Base-by-base conservation (phyloP, 37 sponge, comb jelly and placozoan species). In the Beroe forskalii region DNA sequence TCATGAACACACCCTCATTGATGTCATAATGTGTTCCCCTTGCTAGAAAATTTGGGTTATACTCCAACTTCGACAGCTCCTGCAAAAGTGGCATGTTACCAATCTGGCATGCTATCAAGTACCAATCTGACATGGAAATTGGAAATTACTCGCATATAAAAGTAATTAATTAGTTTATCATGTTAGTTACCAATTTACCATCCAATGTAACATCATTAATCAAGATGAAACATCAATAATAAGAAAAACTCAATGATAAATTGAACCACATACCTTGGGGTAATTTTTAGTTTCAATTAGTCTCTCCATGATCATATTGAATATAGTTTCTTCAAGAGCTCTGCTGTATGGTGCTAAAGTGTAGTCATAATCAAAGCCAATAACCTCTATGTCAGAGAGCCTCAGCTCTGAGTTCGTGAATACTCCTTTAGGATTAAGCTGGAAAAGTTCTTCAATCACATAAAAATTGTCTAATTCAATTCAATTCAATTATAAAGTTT, bases 361-460 rank as follows among this genome's bases (percentile, higher is more conserved):
- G 93, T 94, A 99, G 93, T 99, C 99, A 72, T 94, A 96, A 80
- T 99, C 99, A 86, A 99, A 96, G 24, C 99, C 99, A 62, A 96
- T 96, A 39, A 95, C 95, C 28, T 95, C 91, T 0, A 95, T 94
- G 86, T 95, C 90, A 42, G 92, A 92, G 61, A 99, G 93, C 4
- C 94, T 91, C 35, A 99, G 80, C 66, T 96, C 95, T 38, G 75
- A 94, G 91, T 99, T 99, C 41, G 95, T 92, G 90, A 95, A 99
- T 33, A 99, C 94, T 32, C 92, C 92, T 0, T 90, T 48, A 6
- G 90, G 90, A 67, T 91, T 66, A 0, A 93, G 76, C 61, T 80
- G 86, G n/a, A n/a, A n/a, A n/a, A n/a, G n/a, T n/a, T n/a, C n/a
- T n/a, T n/a, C n/a, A n/a, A n/a, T n/a, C n/a, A n/a, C n/a, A n/a